Conservation (phyloP, 1,140 invertebrate genomes). For the Armadillidium nasatum region DNA sequence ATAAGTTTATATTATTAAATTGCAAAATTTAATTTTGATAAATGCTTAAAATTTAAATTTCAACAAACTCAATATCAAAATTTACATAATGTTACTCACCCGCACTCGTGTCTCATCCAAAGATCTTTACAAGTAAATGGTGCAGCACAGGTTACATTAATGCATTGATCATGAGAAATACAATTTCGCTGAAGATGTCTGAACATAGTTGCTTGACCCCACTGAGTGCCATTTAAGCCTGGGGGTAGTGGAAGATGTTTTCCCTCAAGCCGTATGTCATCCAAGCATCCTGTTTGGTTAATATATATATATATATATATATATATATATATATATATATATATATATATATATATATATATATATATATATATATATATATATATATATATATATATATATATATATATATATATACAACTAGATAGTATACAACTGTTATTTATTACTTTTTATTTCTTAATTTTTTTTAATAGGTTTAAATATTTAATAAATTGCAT, state of each 20-base stretch:
- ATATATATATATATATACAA: too few species aligned
- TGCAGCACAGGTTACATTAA: constrained; percentile 81
- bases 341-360: constrained; percentile 16
- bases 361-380: not conserved
- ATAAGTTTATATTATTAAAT: too few species aligned
- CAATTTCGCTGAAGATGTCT: constrained; percentile 84
- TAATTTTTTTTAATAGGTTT: too few species aligned
- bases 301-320: too few species aligned
- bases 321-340: constrained; percentile 14
- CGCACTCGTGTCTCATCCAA: constrained; percentile 96
- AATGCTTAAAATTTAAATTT: too few species aligned
- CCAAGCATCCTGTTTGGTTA: constrained; percentile 63
- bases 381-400: too few species aligned
- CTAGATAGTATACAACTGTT: too few species aligned
- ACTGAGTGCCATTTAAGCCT: constrained; percentile 89
- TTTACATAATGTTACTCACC: constrained; percentile 62
- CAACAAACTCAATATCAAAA: too few species aligned
- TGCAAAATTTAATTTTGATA: too few species aligned
- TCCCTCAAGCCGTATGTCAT: constrained; percentile 81
- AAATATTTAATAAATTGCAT: too few species aligned
- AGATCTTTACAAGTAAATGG: constrained; percentile 94
- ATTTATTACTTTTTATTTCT: too few species aligned
- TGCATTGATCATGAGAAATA: constrained; percentile 87
- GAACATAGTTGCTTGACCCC: constrained; percentile 87
- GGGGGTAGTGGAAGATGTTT: constrained; percentile 85